Evolutionary conservation across 2,113 vertebrate species (phyloP), one percentile per base, ranked within the genome.

Genomic region (Perognathus longimembris): DNA sequence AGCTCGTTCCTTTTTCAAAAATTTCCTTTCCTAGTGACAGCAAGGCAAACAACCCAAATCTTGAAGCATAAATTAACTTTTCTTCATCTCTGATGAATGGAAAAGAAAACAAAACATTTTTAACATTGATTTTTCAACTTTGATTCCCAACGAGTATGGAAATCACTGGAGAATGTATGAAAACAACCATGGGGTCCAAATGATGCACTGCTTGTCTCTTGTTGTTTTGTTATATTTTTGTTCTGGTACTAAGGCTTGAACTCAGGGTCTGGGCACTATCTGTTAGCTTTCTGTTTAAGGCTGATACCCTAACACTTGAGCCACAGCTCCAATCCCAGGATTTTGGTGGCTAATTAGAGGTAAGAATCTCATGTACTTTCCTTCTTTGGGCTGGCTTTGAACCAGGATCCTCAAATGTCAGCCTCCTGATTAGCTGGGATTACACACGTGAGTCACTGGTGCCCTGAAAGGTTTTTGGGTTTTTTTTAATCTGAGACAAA

Each of bases 11-110:
- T 69, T 26, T 79, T 89, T 92, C 32, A 67, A 86, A 89, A 86
- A 32, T 76, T 34, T 61, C 59, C 77, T 73, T 77, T 81, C 61
- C 42, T 89, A 45, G 82, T 80, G 77, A 34, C 18, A 87, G 77
- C 59, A 84, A 80, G 77, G 85, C 95, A 90, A 96, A 87, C 74
- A 85, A 67, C 75, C 84, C 69, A n/a, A 38, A 42, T 81, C 7
- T 64, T 77, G 75, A 94, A 79, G 79, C 89, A 82, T 28, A 21
- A 80, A 94, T 87, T 80, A 94, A 87, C 86, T 88, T 87, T 59
- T 75, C 59, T 89, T 81, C 80, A 74, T 91, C 20, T 87, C 71
- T 63, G 32, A 9, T 32, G 86, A 84, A 71, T 24, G 86, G 81
- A 94, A 93, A 38, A 30, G 6, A 40, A 24, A 73, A 40, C 5